phyloP scores from a whole-genome alignment of 2,888 invertebrate species.

The Stenoptilia bipunctidactyla region DNA sequence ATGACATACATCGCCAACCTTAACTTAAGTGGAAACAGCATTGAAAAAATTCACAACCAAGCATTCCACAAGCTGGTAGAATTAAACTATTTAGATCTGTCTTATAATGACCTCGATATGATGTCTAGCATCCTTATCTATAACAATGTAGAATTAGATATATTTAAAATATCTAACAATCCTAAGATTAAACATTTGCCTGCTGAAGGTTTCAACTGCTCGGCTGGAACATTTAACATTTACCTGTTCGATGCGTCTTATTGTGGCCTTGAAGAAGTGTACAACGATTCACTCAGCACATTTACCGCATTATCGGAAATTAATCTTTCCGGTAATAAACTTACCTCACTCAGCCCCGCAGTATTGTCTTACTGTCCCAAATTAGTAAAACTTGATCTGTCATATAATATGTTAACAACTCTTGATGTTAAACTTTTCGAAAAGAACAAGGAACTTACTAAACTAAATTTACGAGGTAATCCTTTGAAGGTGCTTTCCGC shows the following conservation, averaged over 20 bases:
- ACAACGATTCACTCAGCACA: conserved; percentile 75
- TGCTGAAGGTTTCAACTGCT: conserved; percentile 74
- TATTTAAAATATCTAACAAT: conserved; percentile 79
- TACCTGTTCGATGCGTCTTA: conserved; percentile 80
- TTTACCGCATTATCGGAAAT: conserved; percentile 79
- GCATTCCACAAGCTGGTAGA: conserved; percentile 77
- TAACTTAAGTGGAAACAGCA: conserved; percentile 77
- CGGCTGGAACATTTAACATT: conserved; percentile 72
- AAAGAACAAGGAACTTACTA: conserved; percentile 75
- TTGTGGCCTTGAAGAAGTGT: conserved; percentile 76
- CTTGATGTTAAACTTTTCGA: conserved; percentile 75
- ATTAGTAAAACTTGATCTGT: conserved; percentile 78
- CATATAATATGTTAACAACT: conserved; percentile 75
- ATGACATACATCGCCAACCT: conserved; percentile 76
- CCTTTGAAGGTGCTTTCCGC: conserved; percentile 76
- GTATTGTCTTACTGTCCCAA: conserved; percentile 69
- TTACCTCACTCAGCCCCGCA: conserved; percentile 64
- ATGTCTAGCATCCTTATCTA: conserved; percentile 78
- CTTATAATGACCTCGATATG: conserved; percentile 77
- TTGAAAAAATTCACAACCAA: conserved; percentile 76
- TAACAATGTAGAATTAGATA: conserved; percentile 77
- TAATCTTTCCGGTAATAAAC: conserved; percentile 77
- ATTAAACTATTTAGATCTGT: conserved; percentile 79
- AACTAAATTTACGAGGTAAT: conserved; percentile 80
- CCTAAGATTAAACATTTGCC: conserved; percentile 77